Evolutionary conservation across 2,797 vertebrate species (phyloP), one percentile per base, ranked within the genome.

Genomic region (Argentina silus): DNA sequence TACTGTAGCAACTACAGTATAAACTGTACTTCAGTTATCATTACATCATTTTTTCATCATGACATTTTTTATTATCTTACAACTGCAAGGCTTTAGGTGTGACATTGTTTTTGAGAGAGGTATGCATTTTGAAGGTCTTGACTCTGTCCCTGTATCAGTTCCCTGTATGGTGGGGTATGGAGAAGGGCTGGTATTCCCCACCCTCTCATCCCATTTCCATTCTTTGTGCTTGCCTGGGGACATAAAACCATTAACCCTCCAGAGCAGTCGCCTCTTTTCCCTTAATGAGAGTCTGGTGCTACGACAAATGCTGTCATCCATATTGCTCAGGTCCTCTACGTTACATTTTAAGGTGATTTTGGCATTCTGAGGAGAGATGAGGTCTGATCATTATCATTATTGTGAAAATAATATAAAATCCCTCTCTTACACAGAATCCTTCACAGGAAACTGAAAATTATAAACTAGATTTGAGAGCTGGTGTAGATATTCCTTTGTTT

Each of bases 231-330:
- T 80, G 75, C 88, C 83, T 83, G 74, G 81, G 84, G 81, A 89
- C 85, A 84, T 73, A 57, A 81, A 77, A 69, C 73, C 83, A 84
- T 88, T 89, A 88, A 90, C 85, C 85, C 84, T 83, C 71, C 78
- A 72, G 76, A 85, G 73, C 79, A 69, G 70, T 64, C 70, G 66
- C 62, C 74, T 81, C 73, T 71, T 74, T 44, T 72, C 77, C 70
- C 59, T 72, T 87, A 85, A 87, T 85, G 82, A 87, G 81, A 72
- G 73, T 60, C 81, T 82, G 80, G 77, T 69, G 80, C 69, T 77
- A 75, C 76, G 69, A 83, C 76, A 80, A 78, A 80, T 60, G 67
- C 69, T 70, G 76, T 77, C 73, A 70, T 82, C 76, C 80, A 80
- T 85, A 81, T 85, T 85, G 70, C 77, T 83, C 59, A 36, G 67